Evolutionary conservation across 2,888 invertebrate species (phyloP), one percentile per base, ranked within the genome.

Genomic region (Eilema depressum): DNA sequence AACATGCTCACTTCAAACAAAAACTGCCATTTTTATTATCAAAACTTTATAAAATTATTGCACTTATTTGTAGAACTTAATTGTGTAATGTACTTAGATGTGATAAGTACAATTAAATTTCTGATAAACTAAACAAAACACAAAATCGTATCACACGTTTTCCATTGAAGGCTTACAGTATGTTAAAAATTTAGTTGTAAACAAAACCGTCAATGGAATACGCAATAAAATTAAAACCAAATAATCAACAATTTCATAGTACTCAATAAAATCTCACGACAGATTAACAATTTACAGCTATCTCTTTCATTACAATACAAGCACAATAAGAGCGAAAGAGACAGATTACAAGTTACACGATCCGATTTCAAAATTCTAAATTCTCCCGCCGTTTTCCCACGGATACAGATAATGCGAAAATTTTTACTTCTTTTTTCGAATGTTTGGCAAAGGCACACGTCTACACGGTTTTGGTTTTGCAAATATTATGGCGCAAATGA

Each of bases 401-500:
- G 66, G 28, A 33, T 74, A 78, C 78, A 81, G 79, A 75, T 73
- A 64, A 73, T 66, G 74, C 72, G 73, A 74, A 75, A 73, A 25
- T 70, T 73, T 75, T 66, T 60, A 71, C 41, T 74, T 84, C 81
- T 82, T 85, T 88, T 81, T 80, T 77, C 75, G 82, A 57, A 64
- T 28, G 73, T 72, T 83, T 75, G 62, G 73, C 72, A 77, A 79
- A 76, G 83, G 79, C 11, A 88, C 86, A 92, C 94, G 94, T 92
- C 91, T 85, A 87, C 78, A 76, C 91, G 79, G 88, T 80, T 89
- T 88, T 88, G 83, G 83, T 83, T 91, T 93, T 88, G 93, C 93
- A 85, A 92, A 92, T 91, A 88, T 88, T 94, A 86, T 95, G 93
- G 89, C 89, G 90, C 84, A 90, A 92, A 89, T 89, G 69, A 77